Evolutionary conservation across 2,888 invertebrate species (phyloP).

Genomic region (Meandrusa payeni): DNA sequence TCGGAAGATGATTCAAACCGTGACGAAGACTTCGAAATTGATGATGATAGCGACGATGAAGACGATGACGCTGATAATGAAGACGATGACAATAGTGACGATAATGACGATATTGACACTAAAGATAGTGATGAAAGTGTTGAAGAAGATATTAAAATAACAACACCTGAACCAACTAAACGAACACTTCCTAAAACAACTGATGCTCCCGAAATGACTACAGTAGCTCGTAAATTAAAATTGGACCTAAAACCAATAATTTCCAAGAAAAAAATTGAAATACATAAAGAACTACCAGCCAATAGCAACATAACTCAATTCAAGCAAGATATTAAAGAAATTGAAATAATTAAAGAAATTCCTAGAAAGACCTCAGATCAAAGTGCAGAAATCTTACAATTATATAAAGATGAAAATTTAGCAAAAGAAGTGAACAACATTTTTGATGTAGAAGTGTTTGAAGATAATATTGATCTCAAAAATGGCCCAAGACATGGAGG

Average conservation of each 20-base stretch:
- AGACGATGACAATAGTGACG: conserved; percentile 28
- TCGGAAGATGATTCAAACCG: conserved; percentile 34
- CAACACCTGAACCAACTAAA: conserved; percentile 59
- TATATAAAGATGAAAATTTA: conserved; percentile 66
- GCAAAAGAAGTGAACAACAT: conserved; percentile 67
- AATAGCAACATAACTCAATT: conserved; percentile 60
- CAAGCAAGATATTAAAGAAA: conserved; percentile 67
- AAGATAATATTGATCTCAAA: conserved; percentile 50
- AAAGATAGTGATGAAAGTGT: conserved; percentile 9
- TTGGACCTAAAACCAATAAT: conserved; percentile 49
- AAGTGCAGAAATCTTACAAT: conserved; percentile 51
- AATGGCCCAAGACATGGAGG: conserved; percentile 69
- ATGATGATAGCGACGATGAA: conserved; percentile 34
- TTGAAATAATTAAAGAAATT: conserved; percentile 67
- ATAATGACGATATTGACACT: conserved; percentile 23
- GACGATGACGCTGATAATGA: conserved; percentile 31
- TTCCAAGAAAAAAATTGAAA: conserved; percentile 61
- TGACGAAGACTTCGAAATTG: conserved; percentile 28
- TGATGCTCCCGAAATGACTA: conserved; percentile 48
- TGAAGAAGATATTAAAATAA: conserved; percentile 26
- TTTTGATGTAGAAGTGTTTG: conserved; percentile 68
- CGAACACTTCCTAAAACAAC: conserved; percentile 57
- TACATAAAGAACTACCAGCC: conserved; percentile 62
- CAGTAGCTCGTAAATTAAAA: conserved; percentile 40
- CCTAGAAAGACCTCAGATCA: conserved; percentile 46